phyloP scores from a whole-genome alignment of 2,888 invertebrate genomes.

The Drosophila barbarae region DNA sequence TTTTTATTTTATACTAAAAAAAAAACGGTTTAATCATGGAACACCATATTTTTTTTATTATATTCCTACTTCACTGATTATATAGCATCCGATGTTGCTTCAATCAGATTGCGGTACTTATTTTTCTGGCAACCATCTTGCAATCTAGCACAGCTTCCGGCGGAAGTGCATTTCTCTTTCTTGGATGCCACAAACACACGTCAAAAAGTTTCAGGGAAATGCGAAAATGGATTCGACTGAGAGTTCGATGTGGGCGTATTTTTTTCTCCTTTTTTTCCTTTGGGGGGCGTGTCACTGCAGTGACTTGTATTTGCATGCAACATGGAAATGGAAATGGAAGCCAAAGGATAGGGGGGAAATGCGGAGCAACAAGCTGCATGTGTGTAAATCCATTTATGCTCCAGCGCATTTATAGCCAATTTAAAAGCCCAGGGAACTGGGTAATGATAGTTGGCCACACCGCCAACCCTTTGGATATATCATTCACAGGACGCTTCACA shows the following conservation, averaged over 20 bases:
- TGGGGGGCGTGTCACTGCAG: slow-evolving; percentile 33
- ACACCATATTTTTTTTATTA: neutral
- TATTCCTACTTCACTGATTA: neutral
- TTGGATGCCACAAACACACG: slow-evolving; percentile 3
- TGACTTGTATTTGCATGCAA: slow-evolving; percentile 58
- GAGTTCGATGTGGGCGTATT: neutral
- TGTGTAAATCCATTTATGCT: slow-evolving; percentile 73
- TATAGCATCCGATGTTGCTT: neutral
- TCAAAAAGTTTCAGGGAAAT: neutral
- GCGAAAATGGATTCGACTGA: slow-evolving; percentile 9
- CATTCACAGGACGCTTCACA: slow-evolving; percentile 35
- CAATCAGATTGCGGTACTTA: slow-evolving; percentile 12
- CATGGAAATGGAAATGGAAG: slow-evolving; percentile 52
- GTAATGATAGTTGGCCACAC: slow-evolving; percentile 28
- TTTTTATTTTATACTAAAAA: too few relatives aligned
- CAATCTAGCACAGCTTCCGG: slow-evolving; percentile 19
- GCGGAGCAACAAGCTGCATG: slow-evolving; percentile 64
- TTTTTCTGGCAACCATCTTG: slow-evolving; percentile 15
- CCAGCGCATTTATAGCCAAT: slow-evolving; percentile 71
- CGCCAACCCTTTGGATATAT: slow-evolving; percentile 25
- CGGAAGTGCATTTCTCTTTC: slow-evolving; percentile 32
- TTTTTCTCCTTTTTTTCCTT: neutral
- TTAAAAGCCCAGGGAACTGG: slow-evolving; percentile 54
- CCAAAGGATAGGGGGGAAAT: neutral
- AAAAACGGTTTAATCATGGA: neutral